A percentile compares a stretch with the other conserved stretches of the same genome.
phyloP scores from a whole-genome alignment of 2,797 vertebrate species.

The Ataeniobius toweri region DNA sequence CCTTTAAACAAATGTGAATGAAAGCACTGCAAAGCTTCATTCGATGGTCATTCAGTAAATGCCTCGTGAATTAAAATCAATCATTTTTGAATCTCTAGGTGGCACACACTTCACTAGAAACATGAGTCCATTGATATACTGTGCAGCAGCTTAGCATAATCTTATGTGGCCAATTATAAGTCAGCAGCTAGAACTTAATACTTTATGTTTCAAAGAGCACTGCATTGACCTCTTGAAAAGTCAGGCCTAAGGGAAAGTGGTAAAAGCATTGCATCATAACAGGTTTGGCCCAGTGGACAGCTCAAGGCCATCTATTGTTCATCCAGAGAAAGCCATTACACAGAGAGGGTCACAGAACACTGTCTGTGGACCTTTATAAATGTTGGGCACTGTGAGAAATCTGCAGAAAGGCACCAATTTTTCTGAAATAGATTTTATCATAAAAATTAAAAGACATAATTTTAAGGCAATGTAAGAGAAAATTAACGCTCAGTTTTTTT shows the following conservation, averaged over 20 bases:
- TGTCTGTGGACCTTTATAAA: constrained; percentile 45
- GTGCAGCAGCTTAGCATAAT: constrained; percentile 28
- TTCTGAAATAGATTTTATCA: constrained; percentile 12
- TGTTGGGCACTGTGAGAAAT: constrained; percentile 16
- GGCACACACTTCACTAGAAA: constrained; percentile 12
- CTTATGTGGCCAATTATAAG: constrained; percentile 52
- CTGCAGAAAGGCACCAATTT: constrained; percentile 20
- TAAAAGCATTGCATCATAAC: constrained; percentile 69
- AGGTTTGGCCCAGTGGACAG: constrained; percentile 43
- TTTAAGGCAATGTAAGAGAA: neutral
- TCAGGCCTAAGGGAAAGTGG: constrained; percentile 53
- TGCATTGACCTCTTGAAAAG: constrained; percentile 62
- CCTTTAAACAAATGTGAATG: constrained; percentile 5
- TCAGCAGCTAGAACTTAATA: constrained; percentile 42
- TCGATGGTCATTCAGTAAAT: neutral
- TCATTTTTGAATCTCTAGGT: constrained; percentile 30
- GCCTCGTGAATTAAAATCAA: constrained; percentile 20
- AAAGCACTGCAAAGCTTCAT: neutral
- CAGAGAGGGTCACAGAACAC: constrained; percentile 46
- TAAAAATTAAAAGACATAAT: constrained; percentile 11
- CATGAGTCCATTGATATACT: constrained; percentile 36
- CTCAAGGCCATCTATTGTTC: constrained; percentile 45
- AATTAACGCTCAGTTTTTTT: neutral
- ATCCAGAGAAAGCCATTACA: constrained; percentile 60
- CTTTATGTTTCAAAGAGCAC: constrained; percentile 50